Evolutionary conservation across 2,797 vertebrate species (phyloP).

Genomic region (Myotis vivesi): DNA sequence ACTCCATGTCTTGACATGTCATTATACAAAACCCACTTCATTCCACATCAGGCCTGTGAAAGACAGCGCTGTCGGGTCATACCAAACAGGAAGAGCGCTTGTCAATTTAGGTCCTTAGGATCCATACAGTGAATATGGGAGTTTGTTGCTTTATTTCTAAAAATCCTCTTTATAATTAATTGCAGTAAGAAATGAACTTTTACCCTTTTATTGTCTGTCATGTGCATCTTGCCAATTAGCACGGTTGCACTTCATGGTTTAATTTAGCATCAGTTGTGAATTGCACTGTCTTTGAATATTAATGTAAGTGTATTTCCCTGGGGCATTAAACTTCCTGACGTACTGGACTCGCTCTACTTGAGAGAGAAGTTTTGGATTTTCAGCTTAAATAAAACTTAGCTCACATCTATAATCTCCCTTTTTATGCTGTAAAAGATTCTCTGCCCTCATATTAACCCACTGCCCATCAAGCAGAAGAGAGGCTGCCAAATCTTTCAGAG

Average conservation of each 20-base stretch:
- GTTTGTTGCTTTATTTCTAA: not conserved
- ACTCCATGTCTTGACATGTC: not conserved
- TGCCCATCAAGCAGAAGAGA: not conserved
- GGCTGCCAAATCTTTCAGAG: not conserved
- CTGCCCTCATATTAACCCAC: not conserved
- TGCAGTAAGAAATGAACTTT: slow-evolving; percentile 59
- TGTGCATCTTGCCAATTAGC: slow-evolving; percentile 60
- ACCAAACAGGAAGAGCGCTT: not conserved
- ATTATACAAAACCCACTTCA: not conserved
- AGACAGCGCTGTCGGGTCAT: not conserved
- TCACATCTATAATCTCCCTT: not conserved
- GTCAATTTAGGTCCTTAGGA: not conserved
- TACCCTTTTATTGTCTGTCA: slow-evolving; percentile 47
- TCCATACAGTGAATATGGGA: slow-evolving; percentile 13
- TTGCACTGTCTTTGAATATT: slow-evolving; percentile 52
- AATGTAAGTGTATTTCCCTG: slow-evolving; percentile 38
- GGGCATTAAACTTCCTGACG: slow-evolving; percentile 28
- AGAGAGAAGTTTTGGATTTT: slow-evolving; percentile 21
- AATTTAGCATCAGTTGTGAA: slow-evolving; percentile 57
- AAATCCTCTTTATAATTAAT: slow-evolving; percentile 58
- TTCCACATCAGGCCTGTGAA: not conserved
- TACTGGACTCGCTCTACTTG: not conserved
- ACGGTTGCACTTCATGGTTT: slow-evolving; percentile 47
- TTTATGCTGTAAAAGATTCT: not conserved
- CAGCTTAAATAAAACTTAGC: not conserved